A percentile compares a stretch with the other conserved stretches of the same genome.
phyloP scores from a whole-genome alignment of 1,140 invertebrate genomes.

The Leptinotarsa lineolata region DNA sequence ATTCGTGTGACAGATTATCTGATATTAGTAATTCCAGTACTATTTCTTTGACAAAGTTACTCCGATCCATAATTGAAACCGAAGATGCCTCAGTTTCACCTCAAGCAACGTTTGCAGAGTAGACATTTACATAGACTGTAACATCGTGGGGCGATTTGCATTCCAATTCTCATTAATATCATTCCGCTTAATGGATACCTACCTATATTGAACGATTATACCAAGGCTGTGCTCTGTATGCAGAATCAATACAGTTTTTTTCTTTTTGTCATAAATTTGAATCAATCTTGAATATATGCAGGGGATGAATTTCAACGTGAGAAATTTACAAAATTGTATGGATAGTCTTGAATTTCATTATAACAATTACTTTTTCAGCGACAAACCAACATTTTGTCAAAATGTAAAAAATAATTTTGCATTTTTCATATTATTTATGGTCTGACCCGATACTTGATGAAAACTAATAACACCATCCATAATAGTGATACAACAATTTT shows the following conservation, averaged over 20 bases:
- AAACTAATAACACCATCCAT: too few species aligned
- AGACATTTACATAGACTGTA: not conserved
- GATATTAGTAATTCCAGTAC: not conserved
- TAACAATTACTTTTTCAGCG: too few species aligned
- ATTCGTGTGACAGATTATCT: too few species aligned
- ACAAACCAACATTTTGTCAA: too few species aligned
- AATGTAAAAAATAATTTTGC: too few species aligned
- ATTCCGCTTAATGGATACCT: not conserved
- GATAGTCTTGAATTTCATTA: too few species aligned
- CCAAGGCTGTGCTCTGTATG: not conserved
- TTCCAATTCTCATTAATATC: conserved; percentile 2
- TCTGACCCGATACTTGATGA: too few species aligned
- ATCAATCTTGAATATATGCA: not conserved
- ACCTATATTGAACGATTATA: conserved; percentile 3
- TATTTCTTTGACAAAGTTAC: conserved; percentile 1
- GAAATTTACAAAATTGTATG: not conserved
- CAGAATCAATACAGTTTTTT: not conserved
- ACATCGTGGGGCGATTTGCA: not conserved
- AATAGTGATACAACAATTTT: too few species aligned
- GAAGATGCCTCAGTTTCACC: not conserved
- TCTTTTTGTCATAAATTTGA: conserved; percentile 2
- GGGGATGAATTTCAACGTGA: not conserved
- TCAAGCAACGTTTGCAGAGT: not conserved
- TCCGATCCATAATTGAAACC: not conserved
- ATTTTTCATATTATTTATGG: too few species aligned